Percentiles rank a stretch among this genome's conserved stretches.
Evolutionary conservation across 2,888 invertebrate species (phyloP).

Genomic region (Tipula confusa): DNA sequence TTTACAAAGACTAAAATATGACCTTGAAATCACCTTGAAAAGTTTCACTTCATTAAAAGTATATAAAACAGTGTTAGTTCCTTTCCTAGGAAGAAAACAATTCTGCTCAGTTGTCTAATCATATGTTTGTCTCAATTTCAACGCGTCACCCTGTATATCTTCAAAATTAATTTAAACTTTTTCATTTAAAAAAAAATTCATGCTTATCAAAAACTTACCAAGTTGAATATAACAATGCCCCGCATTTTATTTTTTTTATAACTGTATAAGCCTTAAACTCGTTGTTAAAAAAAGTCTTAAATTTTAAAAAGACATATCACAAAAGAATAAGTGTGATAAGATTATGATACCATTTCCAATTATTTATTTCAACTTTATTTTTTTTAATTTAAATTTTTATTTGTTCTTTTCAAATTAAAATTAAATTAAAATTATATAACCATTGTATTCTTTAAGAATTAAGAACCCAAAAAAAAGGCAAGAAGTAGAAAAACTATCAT

Average conservation of each 20-base stretch:
- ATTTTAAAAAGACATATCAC: not conserved
- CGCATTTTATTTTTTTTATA: not conserved
- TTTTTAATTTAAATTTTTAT: not conserved
- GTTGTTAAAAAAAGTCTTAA: not conserved
- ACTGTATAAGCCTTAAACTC: not conserved
- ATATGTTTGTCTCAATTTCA: too few species aligned
- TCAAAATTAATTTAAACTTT: not conserved
- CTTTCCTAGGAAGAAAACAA: too few species aligned
- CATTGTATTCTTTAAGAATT: not conserved
- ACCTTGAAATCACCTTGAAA: too few species aligned
- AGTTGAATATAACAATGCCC: not conserved
- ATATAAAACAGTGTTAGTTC: too few species aligned
- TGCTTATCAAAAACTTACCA: not conserved
- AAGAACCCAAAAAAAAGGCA: not conserved
- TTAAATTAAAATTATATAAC: not conserved
- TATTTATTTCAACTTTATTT: not conserved
- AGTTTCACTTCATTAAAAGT: too few species aligned
- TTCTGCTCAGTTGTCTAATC: too few species aligned
- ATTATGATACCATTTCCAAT: not conserved
- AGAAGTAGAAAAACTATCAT: too few species aligned
- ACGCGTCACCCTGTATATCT: too few species aligned
- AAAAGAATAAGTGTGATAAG: not conserved
- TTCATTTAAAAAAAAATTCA: not conserved
- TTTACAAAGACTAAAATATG: too few species aligned
- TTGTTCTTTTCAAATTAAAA: not conserved